Evolutionary conservation across 2,113 vertebrate species (phyloP).

Genomic region (Piprites chloris): DNA sequence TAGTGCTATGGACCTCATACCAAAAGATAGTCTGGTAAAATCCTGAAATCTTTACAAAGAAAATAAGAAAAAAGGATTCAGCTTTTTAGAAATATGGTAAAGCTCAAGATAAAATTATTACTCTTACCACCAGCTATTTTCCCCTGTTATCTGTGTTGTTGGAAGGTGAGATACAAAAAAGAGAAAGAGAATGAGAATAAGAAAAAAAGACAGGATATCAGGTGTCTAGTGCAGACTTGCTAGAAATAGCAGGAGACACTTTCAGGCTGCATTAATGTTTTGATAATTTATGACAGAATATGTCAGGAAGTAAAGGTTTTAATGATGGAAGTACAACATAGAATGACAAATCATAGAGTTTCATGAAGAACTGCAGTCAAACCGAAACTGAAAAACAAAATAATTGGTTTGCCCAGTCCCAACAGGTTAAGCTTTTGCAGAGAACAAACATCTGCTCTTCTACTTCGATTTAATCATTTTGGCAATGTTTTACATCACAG

Average conservation of each 20-base stretch:
- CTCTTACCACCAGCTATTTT: neutral
- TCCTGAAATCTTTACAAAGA: neutral
- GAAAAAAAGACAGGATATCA: neutral
- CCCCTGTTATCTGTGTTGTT: neutral
- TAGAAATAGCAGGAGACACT: neutral
- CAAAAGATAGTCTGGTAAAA: neutral
- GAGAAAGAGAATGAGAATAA: too few species aligned
- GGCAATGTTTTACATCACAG: neutral
- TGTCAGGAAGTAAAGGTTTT: neutral
- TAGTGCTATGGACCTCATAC: neutral
- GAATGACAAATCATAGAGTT: neutral
- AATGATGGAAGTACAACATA: neutral
- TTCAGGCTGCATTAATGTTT: neutral
- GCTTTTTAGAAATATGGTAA: neutral
- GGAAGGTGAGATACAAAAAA: neutral
- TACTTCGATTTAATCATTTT: neutral
- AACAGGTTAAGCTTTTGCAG: neutral
- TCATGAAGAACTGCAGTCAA: neutral
- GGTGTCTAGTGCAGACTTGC: neutral
- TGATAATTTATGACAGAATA: neutral
- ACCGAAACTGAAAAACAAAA: neutral
- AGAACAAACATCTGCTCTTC: conserved; percentile 1
- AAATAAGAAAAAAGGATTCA: neutral
- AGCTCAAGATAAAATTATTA: neutral
- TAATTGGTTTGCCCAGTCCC: neutral